These are phyloP conservation scores for Sceloporus tristichus DNA, from an alignment of 2,113 vertebrate species.

Conservation along the genomic window DNA sequence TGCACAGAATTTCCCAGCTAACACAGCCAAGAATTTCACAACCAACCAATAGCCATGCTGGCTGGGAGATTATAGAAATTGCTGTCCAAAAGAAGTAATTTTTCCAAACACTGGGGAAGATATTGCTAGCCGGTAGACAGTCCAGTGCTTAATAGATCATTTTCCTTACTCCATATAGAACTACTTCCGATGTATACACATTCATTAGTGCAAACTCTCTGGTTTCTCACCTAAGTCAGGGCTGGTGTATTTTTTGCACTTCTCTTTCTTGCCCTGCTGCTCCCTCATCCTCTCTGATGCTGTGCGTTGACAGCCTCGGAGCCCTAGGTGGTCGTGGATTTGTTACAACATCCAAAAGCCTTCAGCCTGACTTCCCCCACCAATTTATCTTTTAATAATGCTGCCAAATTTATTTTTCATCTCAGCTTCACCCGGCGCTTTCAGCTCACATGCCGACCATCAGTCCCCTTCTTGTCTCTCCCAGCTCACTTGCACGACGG, in stretches of 20 bases:
- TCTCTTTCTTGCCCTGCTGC: neutral
- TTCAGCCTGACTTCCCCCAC: conserved; percentile 31
- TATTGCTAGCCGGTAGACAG: neutral
- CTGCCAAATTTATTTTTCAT: conserved; percentile 49
- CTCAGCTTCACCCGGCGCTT: neutral
- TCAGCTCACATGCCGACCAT: conserved; percentile 30
- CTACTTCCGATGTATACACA: fast-evolving
- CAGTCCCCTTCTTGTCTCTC: conserved; percentile 27
- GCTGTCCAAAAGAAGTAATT: too few relatives aligned
- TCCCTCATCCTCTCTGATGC: neutral
- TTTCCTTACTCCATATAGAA: neutral
- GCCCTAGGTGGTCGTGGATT: conserved; percentile 24
- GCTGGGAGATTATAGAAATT: too few relatives aligned
- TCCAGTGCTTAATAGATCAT: neutral
- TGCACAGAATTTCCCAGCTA: too few relatives aligned
- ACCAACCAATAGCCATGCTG: too few relatives aligned
- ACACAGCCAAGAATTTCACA: too few relatives aligned
- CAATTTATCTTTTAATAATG: conserved; percentile 27
- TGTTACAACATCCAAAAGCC: conserved; percentile 28
- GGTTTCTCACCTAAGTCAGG: neutral
- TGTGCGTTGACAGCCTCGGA: neutral
- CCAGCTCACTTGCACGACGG: neutral
- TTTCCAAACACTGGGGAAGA: too few relatives aligned
- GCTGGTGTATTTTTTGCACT: neutral
- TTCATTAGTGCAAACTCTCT: neutral